phyloP scores from a whole-genome alignment of 2,888 invertebrate genomes.

The Lithophane leautieri region DNA sequence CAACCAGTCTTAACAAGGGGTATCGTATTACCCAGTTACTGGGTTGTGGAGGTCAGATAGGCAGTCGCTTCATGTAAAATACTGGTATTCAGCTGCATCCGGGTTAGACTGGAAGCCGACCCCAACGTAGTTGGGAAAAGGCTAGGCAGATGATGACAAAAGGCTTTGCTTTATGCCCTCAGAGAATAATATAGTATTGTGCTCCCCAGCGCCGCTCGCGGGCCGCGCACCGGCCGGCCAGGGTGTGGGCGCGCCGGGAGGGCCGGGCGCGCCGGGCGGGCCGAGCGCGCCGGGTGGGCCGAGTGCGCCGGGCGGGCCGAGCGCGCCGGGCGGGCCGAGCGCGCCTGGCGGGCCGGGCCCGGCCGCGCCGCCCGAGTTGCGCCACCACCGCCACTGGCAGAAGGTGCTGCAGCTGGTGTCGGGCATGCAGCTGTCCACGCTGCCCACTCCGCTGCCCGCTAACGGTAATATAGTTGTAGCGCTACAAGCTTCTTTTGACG shows the following conservation, averaged over 20 bases:
- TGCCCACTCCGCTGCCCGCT: conserved; percentile 92
- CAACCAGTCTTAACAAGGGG: too few relatives aligned
- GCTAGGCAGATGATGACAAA: too few relatives aligned
- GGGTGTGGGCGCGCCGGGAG: conserved; percentile 18
- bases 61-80: too few relatives aligned
- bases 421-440: conserved; percentile 94
- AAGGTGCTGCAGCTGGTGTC: conserved; percentile 95
- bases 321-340: conserved; percentile 38
- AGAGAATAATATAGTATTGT: background rate
- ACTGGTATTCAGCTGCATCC: too few relatives aligned
- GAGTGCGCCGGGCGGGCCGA: background rate
- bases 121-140: too few relatives aligned
- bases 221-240: background rate
- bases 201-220: conserved; percentile 44
- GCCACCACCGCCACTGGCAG: conserved; percentile 99
- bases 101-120: too few relatives aligned
- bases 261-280: conserved; percentile 20
- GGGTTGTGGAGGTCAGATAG: too few relatives aligned
- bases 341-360: background rate
- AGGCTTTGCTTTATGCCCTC: too few relatives aligned
- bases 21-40: too few relatives aligned
- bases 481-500: background rate
- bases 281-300: conserved; percentile 37
- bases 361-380: conserved; percentile 82
- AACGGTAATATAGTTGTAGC: conserved; percentile 78